Evolutionary conservation across 2,888 invertebrate genomes (phyloP), one percentile per base, ranked within the genome.

Genomic region (Rosalia funebris): DNA sequence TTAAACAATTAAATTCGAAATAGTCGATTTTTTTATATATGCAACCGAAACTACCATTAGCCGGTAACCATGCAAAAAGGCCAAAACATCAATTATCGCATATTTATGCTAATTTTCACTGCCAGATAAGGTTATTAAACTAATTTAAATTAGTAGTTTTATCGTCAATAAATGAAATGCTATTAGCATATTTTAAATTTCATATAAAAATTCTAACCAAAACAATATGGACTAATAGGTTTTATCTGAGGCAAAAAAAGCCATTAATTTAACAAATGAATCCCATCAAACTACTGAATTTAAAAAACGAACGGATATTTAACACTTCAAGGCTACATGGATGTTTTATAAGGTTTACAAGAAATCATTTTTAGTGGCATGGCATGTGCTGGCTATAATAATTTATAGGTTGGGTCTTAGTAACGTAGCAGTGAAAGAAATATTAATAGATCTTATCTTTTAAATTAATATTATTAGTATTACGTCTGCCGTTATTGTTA

Each of bases 391-490:
- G 44, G 17, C n/a, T 41, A 5, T 54, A 41, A 19, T 34, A 39
- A 19, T 44, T 55, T 55, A 37, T 44, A 25, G 55, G 55, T 19
- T 42, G 55, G 45, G 55, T 42, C 36, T 36, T 36, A n/a, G n/a
- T n/a, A 55, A 25, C 37, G 11, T 46, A 16, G 20, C 11, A 34
- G 19, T 53, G 16, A 47, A 31, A 36, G 45, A 54, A 53, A 54
- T 54, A 44, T 54, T 31, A 54, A 53, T 53, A 55, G 55, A 55
- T 55, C 11, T 55, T 55, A 55, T 46, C 55, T 37, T 15, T 42
- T 14, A 9, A 45, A 37, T 31, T 41, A 34, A 32, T 46, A 20
- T 39, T 46, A n/a, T 50, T 39, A 34, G 11, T 34, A 11, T 34
- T 10, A n/a, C 5, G 34, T n/a, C 2, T 34, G 34, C 11, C 10